These are phyloP conservation scores for Sycophila sp. DNA, from an alignment of 1,140 invertebrate genomes.

Conservation along the genomic window DNA sequence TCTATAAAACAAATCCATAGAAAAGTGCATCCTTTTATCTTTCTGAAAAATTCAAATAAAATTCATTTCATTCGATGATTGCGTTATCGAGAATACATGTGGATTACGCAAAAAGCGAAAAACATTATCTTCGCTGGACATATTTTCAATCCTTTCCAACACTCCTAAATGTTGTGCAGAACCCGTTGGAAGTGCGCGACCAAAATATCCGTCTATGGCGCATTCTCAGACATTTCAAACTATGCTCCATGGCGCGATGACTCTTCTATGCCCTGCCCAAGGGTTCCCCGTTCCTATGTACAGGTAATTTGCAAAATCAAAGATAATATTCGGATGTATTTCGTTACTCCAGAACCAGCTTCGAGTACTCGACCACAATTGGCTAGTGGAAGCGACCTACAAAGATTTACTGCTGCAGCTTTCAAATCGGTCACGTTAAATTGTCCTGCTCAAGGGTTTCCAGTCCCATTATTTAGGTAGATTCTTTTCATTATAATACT, in stretches of 20 bases:
- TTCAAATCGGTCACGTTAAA: constrained; percentile 63
- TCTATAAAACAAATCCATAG: too few relatives aligned
- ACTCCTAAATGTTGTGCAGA: too few relatives aligned
- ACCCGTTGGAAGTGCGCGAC: constrained; percentile 62
- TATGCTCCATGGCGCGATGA: constrained; percentile 58
- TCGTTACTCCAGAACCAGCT: constrained; percentile 66
- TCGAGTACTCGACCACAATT: constrained; percentile 60
- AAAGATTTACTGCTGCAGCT: constrained; percentile 52
- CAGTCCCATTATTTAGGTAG: constrained; percentile 69
- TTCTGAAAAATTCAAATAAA: too few relatives aligned
- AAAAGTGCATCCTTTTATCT: too few relatives aligned
- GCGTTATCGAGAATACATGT: too few relatives aligned
- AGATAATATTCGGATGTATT: background rate
- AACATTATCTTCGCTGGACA: too few relatives aligned
- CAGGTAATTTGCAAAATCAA: constrained; percentile 64
- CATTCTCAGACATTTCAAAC: constrained; percentile 61
- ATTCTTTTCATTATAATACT: constrained; percentile 34
- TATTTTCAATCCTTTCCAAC: too few relatives aligned
- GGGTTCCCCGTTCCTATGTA: constrained; percentile 74
- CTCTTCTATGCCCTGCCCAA: constrained; percentile 73
- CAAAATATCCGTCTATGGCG: constrained; percentile 63
- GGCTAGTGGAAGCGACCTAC: constrained; percentile 59
- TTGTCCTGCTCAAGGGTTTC: constrained; percentile 72
- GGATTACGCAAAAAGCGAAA: too few relatives aligned
- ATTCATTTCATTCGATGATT: too few relatives aligned